Evolutionary conservation across 2,888 invertebrate genomes (phyloP), one percentile per base, ranked within the genome.

Genomic region (Acholoe squamosa): DNA sequence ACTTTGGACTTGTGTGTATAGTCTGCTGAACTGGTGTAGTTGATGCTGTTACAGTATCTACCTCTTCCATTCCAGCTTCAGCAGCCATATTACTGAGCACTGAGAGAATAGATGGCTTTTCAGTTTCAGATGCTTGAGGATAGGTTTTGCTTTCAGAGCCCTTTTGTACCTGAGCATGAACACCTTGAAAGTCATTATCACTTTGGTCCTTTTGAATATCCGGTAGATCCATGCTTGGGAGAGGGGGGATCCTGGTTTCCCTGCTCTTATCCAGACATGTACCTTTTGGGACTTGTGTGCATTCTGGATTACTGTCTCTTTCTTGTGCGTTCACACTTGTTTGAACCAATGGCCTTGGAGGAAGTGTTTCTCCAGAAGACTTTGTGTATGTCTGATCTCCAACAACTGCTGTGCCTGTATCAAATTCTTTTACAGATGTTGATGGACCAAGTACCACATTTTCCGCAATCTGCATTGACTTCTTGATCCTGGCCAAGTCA

Each of bases 391-490:
- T 61, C 3, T n/a, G 61, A 61, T 61, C 61, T n/a, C 1, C 61
- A 61, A 61, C 61, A 61, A 3, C 19, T 61, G 43, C n/a, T n/a
- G 22, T 61, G n/a, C 25, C 5, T 7, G 76, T n/a, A 5, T 33
- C 80, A 10, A n/a, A 19, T 5, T 0, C 54, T 0, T n/a, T 51
- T 7, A 16, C n/a, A 25, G 56, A 56, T n/a, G 86, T 86, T 25
- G 86, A n/a, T 54, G 86, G 86, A 10, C 86, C 86, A 12, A 86
- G 86, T 0, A 86, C 86, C 25, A 86, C 86, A 86, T 86, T 86
- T 54, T 86, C 86, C 10, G 86, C 86, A 1, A 84, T 84, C n/a
- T 5, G 34, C 33, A 22, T 14, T 84, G 84, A 84, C 34, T 51
- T 71, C 31, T 71, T 25, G 14, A 71, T 71, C n/a, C 19, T 28